A percentile compares a stretch with the other conserved stretches of the same genome.
These are phyloP conservation scores for Erebia ligea DNA, from an alignment of 2,888 invertebrate genomes.

Conservation along the genomic window DNA sequence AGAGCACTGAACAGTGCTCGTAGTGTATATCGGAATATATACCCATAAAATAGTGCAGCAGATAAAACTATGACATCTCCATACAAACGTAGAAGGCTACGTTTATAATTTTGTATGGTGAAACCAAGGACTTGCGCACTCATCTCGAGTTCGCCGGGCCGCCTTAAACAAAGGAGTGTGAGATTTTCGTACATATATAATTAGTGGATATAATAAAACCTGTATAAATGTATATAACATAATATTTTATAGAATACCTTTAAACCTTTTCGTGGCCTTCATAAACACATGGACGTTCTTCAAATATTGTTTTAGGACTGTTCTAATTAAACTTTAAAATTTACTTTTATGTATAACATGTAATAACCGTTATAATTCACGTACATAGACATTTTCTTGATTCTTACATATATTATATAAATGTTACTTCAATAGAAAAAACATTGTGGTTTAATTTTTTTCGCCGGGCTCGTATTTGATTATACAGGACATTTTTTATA, in stretches of 20 bases:
- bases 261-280: constrained; percentile 52
- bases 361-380: no score
- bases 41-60: no score
- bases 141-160: constrained; percentile 5
- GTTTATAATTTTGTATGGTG: no score
- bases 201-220: constrained; percentile 42
- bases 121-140: not conserved
- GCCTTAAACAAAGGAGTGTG: constrained; percentile 26
- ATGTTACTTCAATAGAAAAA: constrained; percentile 6
- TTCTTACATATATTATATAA: not conserved
- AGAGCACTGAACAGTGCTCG: no score
- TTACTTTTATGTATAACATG: constrained; percentile 30
- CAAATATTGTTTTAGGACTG: constrained; percentile 67
- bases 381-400: no score
- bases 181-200: constrained; percentile 32
- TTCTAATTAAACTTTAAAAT: constrained; percentile 64
- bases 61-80: no score
- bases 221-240: constrained; percentile 33
- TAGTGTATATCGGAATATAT: no score
- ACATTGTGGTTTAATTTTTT: not conserved
- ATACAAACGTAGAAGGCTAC: no score
- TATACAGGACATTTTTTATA: constrained; percentile 2
- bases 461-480: not conserved
- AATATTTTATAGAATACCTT: constrained; percentile 38
- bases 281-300: constrained; percentile 54